These are phyloP conservation scores for Dasypogon diadema DNA, from an alignment of 2,888 invertebrate genomes.

Conservation along the genomic window DNA sequence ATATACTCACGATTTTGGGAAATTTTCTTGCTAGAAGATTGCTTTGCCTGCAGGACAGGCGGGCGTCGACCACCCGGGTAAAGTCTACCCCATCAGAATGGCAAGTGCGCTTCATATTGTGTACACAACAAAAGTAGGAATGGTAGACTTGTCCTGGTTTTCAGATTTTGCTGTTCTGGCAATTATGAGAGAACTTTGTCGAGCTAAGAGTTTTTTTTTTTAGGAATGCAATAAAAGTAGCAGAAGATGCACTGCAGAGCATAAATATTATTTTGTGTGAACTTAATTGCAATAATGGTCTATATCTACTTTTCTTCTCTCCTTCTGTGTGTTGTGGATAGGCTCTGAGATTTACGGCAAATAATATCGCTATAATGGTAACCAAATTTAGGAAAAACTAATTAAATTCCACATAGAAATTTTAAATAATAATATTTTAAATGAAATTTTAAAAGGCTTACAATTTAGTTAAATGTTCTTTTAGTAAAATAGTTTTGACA, in stretches of 20 bases:
- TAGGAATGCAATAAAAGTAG: conserved; percentile 33
- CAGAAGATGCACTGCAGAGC: conserved; percentile 20
- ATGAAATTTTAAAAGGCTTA: too few relatives aligned
- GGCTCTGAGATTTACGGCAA: neutral
- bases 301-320: neutral
- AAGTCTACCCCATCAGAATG: conserved; percentile 5
- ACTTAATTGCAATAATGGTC: conserved; percentile 45
- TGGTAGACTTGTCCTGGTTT: conserved; percentile 39
- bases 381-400: too few relatives aligned
- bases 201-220: conserved; percentile 19
- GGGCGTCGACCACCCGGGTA: conserved; percentile 6
- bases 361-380: too few relatives aligned
- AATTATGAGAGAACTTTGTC: conserved; percentile 47
- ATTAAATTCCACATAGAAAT: too few relatives aligned
- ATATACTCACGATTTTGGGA: conserved; percentile 10
- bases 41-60: conserved; percentile 15
- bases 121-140: conserved; percentile 41
- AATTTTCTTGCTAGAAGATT: conserved; percentile 19
- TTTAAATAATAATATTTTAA: too few relatives aligned
- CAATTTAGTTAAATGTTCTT: too few relatives aligned
- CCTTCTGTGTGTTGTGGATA: neutral
- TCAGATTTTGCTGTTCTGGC: conserved; percentile 47
- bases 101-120: conserved; percentile 33
- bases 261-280: conserved; percentile 30
- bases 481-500: too few relatives aligned